Percentiles rank a stretch among this genome's conserved stretches.
Conservation (phyloP, 2,113 vertebrate genomes). For the Nyctibius bracteatus region DNA sequence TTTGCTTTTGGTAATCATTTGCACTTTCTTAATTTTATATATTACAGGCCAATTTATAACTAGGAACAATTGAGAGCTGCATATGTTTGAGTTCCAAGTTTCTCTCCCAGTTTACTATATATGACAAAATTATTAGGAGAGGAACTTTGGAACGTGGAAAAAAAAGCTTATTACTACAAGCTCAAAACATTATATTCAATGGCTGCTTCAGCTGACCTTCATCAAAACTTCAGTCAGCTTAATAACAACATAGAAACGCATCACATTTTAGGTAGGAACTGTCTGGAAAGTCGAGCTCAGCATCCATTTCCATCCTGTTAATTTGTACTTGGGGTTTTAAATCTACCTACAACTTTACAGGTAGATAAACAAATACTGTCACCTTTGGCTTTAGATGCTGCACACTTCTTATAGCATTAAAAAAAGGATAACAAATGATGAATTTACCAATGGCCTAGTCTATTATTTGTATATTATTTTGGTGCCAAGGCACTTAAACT, state of each 20-base stretch:
- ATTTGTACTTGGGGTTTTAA: background rate
- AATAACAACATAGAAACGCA: background rate
- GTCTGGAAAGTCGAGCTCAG: background rate
- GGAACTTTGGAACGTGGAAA: background rate
- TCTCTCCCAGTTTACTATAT: background rate
- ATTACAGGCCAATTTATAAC: background rate
- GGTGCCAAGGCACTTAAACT: conserved; percentile 55
- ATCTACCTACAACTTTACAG: background rate
- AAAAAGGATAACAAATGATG: background rate
- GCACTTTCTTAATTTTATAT: conserved; percentile 14
- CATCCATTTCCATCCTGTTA: background rate
- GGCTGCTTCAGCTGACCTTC: background rate
- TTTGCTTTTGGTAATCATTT: conserved; percentile 29
- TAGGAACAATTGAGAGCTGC: background rate
- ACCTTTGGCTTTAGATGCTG: background rate
- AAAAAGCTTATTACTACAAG: background rate
- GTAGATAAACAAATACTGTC: background rate
- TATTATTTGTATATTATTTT: conserved; percentile 47
- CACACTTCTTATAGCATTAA: background rate
- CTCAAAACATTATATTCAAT: background rate
- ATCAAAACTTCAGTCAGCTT: background rate
- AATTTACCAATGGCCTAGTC: background rate
- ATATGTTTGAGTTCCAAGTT: background rate
- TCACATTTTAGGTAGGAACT: background rate
- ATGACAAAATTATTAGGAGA: background rate